These are phyloP conservation scores for Bradypus variegatus DNA, from an alignment of 2,797 vertebrate species.

Conservation along the genomic window DNA sequence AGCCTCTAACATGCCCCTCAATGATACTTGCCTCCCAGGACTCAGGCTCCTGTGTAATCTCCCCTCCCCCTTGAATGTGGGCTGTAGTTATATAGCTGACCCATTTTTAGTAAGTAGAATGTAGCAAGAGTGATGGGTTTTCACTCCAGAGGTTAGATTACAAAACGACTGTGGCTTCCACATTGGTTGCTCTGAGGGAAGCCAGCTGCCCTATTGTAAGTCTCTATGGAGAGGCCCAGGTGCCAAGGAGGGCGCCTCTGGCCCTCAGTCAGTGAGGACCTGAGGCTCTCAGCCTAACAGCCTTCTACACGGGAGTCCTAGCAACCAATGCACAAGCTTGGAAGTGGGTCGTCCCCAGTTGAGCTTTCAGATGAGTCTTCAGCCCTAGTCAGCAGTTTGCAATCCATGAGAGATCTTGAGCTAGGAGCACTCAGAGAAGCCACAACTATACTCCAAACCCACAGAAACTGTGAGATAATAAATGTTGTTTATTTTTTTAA, in stretches of 20 bases:
- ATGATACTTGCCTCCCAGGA: not conserved
- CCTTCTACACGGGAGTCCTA: not conserved
- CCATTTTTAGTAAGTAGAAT: not conserved
- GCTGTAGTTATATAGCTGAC: not conserved
- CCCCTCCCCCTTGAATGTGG: not conserved
- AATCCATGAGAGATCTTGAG: not conserved
- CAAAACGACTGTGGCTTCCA: not conserved
- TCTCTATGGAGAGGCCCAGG: not conserved
- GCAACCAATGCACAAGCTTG: not conserved
- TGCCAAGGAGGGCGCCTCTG: too few species aligned
- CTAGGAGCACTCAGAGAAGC: not conserved
- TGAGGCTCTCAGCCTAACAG: not conserved
- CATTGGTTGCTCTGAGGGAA: not conserved
- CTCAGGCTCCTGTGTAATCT: too few species aligned
- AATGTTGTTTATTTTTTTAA: not conserved
- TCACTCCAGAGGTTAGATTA: not conserved
- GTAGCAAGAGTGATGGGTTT: not conserved
- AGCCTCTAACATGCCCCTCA: not conserved
- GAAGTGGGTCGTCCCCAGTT: not conserved
- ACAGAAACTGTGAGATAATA: not conserved
- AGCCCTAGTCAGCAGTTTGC: not conserved
- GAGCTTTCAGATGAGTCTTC: not conserved
- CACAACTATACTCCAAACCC: not conserved
- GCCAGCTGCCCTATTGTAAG: too few species aligned
- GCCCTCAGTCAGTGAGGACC: not conserved